Conservation (phyloP, 2,113 vertebrate genomes). For the Zosterops pallidus region DNA sequence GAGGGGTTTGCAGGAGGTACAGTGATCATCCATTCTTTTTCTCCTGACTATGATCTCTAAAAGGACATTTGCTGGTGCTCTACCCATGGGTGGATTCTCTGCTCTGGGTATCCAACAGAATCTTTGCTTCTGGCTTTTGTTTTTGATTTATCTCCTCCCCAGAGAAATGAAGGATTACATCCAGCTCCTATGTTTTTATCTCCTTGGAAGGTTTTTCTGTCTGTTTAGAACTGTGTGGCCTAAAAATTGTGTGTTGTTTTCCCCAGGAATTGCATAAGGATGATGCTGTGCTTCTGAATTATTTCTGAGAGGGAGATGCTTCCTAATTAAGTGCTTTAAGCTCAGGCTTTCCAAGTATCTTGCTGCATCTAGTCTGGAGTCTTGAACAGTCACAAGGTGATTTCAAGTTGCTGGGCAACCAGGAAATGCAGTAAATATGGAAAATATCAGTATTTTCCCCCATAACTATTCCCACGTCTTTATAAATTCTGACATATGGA, state of each 20-base stretch:
- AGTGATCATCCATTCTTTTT: not conserved
- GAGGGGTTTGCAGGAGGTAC: not conserved
- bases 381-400: not conserved
- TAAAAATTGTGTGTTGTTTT: not conserved
- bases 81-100: not conserved
- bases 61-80: not conserved
- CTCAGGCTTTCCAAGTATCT: not conserved
- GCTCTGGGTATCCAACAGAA: not conserved
- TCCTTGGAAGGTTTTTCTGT: not conserved
- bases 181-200: not conserved
- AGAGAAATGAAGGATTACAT: not conserved
- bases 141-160: too few relatives aligned
- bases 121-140: not conserved
- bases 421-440: not conserved
- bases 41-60: not conserved
- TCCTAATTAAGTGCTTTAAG: not conserved
- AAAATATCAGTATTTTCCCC: not conserved
- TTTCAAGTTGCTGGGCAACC: slow-evolving; percentile 17
- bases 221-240: not conserved
- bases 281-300: not conserved
- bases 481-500: not conserved
- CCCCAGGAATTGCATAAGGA: not conserved
- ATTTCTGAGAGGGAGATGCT: not conserved
- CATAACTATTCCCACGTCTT: not conserved
- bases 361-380: not conserved